Percentiles rank a stretch among this genome's conserved stretches.
phyloP scores from a whole-genome alignment of 2,113 vertebrate genomes.

The Apus apus region DNA sequence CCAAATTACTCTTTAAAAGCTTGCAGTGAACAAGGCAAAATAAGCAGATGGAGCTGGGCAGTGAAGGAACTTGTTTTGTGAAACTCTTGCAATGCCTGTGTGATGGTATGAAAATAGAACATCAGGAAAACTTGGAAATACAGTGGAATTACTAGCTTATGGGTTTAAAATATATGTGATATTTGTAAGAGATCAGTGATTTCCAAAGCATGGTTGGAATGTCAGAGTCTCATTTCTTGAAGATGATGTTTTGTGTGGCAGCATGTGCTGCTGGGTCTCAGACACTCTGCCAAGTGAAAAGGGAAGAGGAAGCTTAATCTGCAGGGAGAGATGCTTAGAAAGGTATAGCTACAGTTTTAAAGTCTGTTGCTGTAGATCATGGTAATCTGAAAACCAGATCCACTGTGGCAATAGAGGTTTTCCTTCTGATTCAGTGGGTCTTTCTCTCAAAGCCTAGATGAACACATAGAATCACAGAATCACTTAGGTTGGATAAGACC shows the following conservation, averaged over 20 bases:
- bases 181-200: background rate
- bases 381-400: background rate
- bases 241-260: background rate
- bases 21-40: background rate
- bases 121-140: background rate
- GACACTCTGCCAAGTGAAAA: background rate
- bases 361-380: background rate
- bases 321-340: background rate
- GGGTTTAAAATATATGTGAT: background rate
- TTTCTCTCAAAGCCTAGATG: background rate
- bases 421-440: background rate
- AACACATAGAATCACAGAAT: too few relatives aligned
- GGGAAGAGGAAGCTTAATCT: background rate
- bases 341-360: background rate
- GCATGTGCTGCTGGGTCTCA: background rate
- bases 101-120: background rate
- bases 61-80: background rate
- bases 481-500: too few relatives aligned
- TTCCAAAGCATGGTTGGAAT: background rate
- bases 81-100: background rate
- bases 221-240: background rate
- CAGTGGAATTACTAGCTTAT: background rate
- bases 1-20: background rate
- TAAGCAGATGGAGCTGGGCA: background rate
- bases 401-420: background rate